phyloP scores from a whole-genome alignment of 2,113 vertebrate species.

The Alaudala cheleensis region DNA sequence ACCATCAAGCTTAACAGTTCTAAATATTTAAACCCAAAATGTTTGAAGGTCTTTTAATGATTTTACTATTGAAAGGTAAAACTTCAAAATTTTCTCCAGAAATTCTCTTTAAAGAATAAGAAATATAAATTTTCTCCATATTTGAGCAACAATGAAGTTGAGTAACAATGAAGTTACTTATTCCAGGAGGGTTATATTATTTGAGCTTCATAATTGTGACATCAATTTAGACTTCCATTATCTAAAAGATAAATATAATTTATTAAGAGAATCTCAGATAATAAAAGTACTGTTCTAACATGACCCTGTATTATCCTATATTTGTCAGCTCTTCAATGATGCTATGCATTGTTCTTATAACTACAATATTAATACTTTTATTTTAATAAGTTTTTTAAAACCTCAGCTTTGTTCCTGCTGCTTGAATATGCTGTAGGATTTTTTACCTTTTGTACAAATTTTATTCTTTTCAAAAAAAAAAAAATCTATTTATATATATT shows the following conservation, averaged over 20 bases:
- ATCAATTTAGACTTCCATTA: not conserved
- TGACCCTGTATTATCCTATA: not conserved
- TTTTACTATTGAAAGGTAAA: not conserved
- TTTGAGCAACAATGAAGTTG: not conserved
- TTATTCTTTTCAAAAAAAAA: not conserved
- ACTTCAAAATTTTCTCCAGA: not conserved
- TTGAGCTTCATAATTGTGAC: not conserved
- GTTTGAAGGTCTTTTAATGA: not conserved
- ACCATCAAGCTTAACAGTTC: not conserved
- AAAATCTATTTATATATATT: not conserved
- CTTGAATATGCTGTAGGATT: not conserved
- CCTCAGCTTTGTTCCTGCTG: not conserved
- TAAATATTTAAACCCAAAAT: not conserved
- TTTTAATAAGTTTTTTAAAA: not conserved
- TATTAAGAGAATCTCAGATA: not conserved
- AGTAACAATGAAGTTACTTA: not conserved
- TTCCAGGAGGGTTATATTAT: not conserved
- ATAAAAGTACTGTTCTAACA: not conserved
- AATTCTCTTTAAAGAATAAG: not conserved
- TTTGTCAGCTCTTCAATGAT: not conserved
- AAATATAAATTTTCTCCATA: not conserved
- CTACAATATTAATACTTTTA: not conserved
- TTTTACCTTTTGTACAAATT: not conserved
- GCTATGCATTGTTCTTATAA: not conserved
- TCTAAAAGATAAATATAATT: not conserved